Percentiles rank a stretch among this genome's conserved stretches.
These are phyloP conservation scores for Leuctra nigra DNA, from an alignment of 2,888 invertebrate genomes.

Conservation along the genomic window DNA sequence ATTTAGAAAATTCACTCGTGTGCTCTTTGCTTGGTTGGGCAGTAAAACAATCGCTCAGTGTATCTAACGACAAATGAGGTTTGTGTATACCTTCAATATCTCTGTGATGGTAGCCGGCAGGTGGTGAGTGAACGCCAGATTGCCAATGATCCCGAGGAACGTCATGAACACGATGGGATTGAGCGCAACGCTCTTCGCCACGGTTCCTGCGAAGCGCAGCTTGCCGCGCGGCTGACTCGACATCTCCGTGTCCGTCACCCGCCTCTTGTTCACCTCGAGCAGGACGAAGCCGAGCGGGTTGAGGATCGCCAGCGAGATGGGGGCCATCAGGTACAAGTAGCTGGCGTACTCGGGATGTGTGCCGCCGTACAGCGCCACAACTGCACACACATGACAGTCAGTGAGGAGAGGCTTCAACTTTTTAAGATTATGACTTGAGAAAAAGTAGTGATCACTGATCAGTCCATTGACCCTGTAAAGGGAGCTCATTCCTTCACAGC, in stretches of 20 bases:
- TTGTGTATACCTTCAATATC: slow-evolving; percentile 60
- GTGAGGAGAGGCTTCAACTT: too few species aligned
- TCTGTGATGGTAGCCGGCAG: slow-evolving; percentile 68
- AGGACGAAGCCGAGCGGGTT: slow-evolving; percentile 88
- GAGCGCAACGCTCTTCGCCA: slow-evolving; percentile 62
- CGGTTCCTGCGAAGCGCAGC: slow-evolving; percentile 25
- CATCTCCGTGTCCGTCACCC: slow-evolving; percentile 26
- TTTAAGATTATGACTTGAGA: too few species aligned
- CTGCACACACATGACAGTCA: too few species aligned
- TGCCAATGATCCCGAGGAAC: slow-evolving; percentile 79
- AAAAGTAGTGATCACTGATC: too few species aligned
- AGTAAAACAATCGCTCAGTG: too few species aligned
- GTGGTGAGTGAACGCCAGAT: slow-evolving; percentile 69
- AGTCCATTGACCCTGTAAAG: too few species aligned
- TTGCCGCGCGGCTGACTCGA: slow-evolving; percentile 3
- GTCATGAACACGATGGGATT: slow-evolving; percentile 94
- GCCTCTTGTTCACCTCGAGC: slow-evolving; percentile 71
- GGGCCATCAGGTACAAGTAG: slow-evolving; percentile 89
- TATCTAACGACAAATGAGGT: too few species aligned
- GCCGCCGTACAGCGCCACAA: slow-evolving; percentile 75
- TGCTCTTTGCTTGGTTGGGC: too few species aligned
- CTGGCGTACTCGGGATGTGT: slow-evolving; percentile 85
- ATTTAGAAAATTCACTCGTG: too few species aligned
- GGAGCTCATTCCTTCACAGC: too few species aligned
- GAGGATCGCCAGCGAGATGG: slow-evolving; percentile 84